Base-by-base conservation (phyloP, 2,888 invertebrate species). In the Calliopum simillimum region DNA sequence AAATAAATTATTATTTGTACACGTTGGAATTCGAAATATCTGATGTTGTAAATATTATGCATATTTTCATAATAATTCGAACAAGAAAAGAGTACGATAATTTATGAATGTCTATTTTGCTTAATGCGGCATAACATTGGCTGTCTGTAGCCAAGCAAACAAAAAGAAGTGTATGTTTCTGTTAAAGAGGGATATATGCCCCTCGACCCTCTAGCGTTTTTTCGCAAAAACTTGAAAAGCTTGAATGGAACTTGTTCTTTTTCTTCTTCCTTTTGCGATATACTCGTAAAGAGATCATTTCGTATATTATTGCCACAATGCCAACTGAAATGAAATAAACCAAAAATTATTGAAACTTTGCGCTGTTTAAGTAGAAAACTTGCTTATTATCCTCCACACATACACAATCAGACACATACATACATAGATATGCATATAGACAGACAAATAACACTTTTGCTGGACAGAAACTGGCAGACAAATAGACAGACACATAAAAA, bases 261-360 rank as follows among this genome's bases (percentile, higher is more conserved):
- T 6, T 12, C 14, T 62, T n/a, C 46, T 21, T 3, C 4, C 14
- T 12, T 19, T 41, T 46, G 21, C 66, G 59, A 62, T 68, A 61
- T 59, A 33, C 65, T 69, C 46, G 63, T 33, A 47, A 43, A 58
- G 13, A 16, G 67, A 59, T 67, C 49, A 67, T 59, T 67, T 70
- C 56, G 23, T 44, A 12, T 13, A 43, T 23, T 71, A 68, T 76
- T 82, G 83, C 83, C 83, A 77, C 78, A 75, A 80, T 79, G 83
- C 82, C 82, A 82, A 83, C 33, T 82, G 56, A 33, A 56, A 44
- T 56, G 58, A 59, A 58, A 46, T 58, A 67, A 82, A 83, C 81
- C 82, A 81, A 82, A 82, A 81, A 83, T 82, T 81, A 83, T 82
- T 82, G 81, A 81, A 82, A 82, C 78, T 82, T 81, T 82, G 76